Base-by-base conservation (phyloP, 64 coral and sea anemone species). In the Porites lutea region DNA sequence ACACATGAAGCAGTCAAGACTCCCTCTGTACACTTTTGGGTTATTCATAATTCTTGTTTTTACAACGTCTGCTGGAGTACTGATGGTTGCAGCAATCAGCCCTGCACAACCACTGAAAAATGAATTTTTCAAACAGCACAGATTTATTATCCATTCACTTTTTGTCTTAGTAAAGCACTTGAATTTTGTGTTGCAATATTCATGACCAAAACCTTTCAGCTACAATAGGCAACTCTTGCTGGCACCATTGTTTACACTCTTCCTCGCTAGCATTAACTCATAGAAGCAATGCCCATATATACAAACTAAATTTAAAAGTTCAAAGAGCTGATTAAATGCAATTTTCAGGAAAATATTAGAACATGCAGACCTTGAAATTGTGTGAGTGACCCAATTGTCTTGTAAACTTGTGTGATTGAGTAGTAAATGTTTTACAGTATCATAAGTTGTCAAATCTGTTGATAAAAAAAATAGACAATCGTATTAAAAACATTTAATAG, bases 11-110 rank as follows among this genome's bases (percentile, higher is more conserved):
- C 96, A 98, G 19, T 98, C 96, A 12, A 98, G 59, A 14, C 91
- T 78, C 8, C 96, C 96, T 93, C 88, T 90, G 65, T 98, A 98
- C 6, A 86, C 93, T 8, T 88, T 88, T 18, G 96, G 96, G 16
- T 98, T 98, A 71, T 95, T 98, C 96, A 98, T 98, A 23, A 99
- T 99, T 74, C 97, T 87, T 14, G 97, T 99, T 85, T 99, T 99
- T 3, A 99, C 90, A 19, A 99, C 97, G 57, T 99, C 97, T 23
- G 94, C 97, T 12, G 97, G 97, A 43, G 97, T 99, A 58, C 97
- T 95, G 19, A 99, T 99, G 8, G 89, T 94, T 0, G 97, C 89
- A 8, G 97, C 97, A 14, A 99, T 95, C 6, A 99, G 70, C 60
- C 94, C 97, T 57, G 94, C 79, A 75, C 95, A 97, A 18, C 67